These are phyloP conservation scores for Setophaga petechia DNA, from an alignment of 2,113 vertebrate genomes.

Conservation along the genomic window DNA sequence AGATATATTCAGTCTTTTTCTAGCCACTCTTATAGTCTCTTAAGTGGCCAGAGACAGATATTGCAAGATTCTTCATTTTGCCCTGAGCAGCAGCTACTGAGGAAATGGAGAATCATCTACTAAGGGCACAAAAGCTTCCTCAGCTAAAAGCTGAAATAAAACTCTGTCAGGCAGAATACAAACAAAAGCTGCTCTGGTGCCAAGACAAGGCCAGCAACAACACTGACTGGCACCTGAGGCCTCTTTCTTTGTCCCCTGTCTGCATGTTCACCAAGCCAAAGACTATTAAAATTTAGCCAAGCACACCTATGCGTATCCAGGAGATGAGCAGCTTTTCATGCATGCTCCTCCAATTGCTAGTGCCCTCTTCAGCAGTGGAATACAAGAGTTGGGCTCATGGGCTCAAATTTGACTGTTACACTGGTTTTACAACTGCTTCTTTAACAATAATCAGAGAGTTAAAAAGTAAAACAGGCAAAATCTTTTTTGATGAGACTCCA, in stretches of 20 bases:
- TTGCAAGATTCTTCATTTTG: not conserved
- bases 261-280: not conserved
- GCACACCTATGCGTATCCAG: not conserved
- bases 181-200: not conserved
- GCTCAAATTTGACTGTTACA: not conserved
- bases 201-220: not conserved
- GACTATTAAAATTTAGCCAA: not conserved
- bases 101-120: not conserved
- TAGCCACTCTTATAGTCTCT: not conserved
- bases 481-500: not conserved
- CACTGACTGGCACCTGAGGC: not conserved
- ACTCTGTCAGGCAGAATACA: not conserved
- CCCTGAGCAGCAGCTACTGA: not conserved
- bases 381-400: not conserved
- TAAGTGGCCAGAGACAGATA: not conserved
- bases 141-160: not conserved
- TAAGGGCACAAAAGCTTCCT: not conserved
- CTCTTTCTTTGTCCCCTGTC: fast-evolving
- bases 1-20: not conserved
- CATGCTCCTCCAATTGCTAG: not conserved
- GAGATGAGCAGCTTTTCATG: not conserved
- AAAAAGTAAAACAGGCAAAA: not conserved
- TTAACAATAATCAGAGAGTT: not conserved
- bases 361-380: not conserved
- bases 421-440: not conserved